Percentiles rank a stretch among this genome's conserved stretches.
These are phyloP conservation scores for Poliocrania exsul DNA, from an alignment of 2,797 vertebrate genomes.

Conservation along the genomic window DNA sequence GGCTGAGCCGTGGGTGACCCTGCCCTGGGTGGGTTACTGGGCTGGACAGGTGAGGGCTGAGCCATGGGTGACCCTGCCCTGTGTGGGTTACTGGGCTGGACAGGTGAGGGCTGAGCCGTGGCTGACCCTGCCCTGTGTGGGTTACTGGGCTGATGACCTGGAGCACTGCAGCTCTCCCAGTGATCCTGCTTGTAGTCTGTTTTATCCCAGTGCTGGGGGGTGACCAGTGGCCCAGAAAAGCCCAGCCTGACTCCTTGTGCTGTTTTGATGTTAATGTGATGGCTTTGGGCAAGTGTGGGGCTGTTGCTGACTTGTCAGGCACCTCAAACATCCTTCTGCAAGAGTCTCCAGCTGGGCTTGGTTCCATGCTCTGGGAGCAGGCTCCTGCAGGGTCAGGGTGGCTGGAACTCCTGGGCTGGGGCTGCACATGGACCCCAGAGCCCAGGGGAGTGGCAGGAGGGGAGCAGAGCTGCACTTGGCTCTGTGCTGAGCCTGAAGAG, in stretches of 20 bases:
- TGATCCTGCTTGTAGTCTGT: neutral
- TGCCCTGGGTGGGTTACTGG: too few species aligned
- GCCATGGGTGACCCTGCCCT: neutral
- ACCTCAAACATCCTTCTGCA: neutral
- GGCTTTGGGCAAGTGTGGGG: neutral
- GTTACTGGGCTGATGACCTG: neutral
- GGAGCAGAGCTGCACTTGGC: neutral
- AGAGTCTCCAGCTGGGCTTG: neutral
- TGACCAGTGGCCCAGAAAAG: neutral
- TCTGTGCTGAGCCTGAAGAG: neutral
- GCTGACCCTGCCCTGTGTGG: too few species aligned
- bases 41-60: neutral
- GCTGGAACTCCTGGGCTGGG: too few species aligned
- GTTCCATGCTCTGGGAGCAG: neutral
- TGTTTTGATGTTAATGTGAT: neutral
- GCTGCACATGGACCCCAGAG: neutral
- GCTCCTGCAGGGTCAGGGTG: neutral
- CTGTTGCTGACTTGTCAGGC: neutral
- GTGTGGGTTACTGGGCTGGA: neutral
- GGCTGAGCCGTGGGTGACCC: too few species aligned
- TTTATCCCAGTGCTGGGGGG: neutral
- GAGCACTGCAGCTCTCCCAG: neutral
- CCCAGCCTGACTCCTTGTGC: neutral
- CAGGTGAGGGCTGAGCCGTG: too few species aligned
- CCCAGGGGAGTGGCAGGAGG: neutral